phyloP scores from a whole-genome alignment of 2,888 invertebrate species.

The Andrena dorsata region DNA sequence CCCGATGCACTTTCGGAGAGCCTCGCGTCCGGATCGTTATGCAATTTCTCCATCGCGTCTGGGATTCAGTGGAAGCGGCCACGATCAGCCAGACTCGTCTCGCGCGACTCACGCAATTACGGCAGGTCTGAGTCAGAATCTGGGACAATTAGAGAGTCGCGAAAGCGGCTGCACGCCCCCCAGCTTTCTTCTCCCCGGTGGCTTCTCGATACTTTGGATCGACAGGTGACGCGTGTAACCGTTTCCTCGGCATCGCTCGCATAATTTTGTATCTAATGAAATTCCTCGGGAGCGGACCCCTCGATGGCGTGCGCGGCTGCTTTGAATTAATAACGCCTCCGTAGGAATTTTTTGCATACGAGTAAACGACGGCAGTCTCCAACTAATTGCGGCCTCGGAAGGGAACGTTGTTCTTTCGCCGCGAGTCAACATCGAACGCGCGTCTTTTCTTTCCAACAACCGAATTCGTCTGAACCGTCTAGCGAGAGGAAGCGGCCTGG shows the following conservation, averaged over 20 bases:
- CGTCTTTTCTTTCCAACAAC: not conserved
- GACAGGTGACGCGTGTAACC: constrained; percentile 21
- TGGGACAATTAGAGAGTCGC: not conserved
- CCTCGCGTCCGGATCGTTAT: too few relatives aligned
- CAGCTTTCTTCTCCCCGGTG: not conserved
- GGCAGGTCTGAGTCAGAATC: not conserved
- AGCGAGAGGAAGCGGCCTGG: not conserved
- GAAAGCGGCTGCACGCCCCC: not conserved
- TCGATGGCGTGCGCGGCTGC: not conserved
- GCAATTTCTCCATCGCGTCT: too few relatives aligned
- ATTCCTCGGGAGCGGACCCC: constrained; percentile 23
- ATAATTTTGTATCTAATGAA: constrained; percentile 47
- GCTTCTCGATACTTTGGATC: constrained; percentile 4
- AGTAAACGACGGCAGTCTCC: constrained; percentile 9
- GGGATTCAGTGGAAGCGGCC: too few relatives aligned
- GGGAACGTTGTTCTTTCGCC: not conserved
- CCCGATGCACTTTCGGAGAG: not conserved
- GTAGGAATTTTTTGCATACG: constrained; percentile 26
- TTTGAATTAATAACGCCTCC: constrained; percentile 32
- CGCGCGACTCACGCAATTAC: not conserved
- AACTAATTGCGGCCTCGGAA: constrained; percentile 39
- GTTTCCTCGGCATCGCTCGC: constrained; percentile 2
- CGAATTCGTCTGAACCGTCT: constrained; percentile 8
- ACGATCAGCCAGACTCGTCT: too few relatives aligned
- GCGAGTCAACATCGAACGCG: not conserved